Conservation (phyloP, 1,140 invertebrate species). For the Leptestheria dahalacensis region DNA sequence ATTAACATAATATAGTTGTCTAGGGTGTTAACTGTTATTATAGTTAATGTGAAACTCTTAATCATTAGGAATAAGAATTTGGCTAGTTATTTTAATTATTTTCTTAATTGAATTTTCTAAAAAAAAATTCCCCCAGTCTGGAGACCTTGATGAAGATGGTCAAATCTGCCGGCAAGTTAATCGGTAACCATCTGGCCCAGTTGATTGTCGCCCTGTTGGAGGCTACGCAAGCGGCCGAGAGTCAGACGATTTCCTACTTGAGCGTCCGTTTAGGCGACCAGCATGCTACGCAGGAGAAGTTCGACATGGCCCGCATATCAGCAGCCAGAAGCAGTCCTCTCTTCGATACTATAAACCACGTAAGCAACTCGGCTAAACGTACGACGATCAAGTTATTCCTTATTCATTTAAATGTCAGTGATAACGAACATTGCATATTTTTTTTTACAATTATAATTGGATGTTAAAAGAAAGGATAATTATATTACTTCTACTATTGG, state of each 20-base stretch:
- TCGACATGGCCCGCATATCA: conserved; percentile 58
- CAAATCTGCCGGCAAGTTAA: conserved; percentile 51
- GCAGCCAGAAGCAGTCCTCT: conserved; percentile 68
- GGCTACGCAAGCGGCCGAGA: conserved; percentile 70
- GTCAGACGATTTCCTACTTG: conserved; percentile 56
- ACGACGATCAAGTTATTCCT: neutral
- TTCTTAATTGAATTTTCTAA: conserved; percentile 10
- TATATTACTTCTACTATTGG: neutral
- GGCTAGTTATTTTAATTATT: conserved; percentile 9
- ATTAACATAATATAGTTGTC: no score
- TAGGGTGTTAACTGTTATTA: no score
- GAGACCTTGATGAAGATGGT: conserved; percentile 71
- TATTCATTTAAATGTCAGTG: no score
- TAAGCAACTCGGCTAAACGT: conserved; percentile 24
- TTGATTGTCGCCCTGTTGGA: conserved; percentile 69
- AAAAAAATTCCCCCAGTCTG: conserved; percentile 40
- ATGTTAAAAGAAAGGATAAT: neutral
- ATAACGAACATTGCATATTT: conserved; percentile 12
- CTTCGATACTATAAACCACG: conserved; percentile 70
- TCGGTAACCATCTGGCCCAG: conserved; percentile 61
- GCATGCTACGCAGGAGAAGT: conserved; percentile 38
- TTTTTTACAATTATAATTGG: neutral
- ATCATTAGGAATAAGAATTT: no score
- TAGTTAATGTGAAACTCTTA: no score
- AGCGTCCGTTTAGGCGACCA: conserved; percentile 49